A percentile compares a stretch with the other conserved stretches of the same genome.
phyloP scores from a whole-genome alignment of 2,888 invertebrate species.

The Cancer borealis region DNA sequence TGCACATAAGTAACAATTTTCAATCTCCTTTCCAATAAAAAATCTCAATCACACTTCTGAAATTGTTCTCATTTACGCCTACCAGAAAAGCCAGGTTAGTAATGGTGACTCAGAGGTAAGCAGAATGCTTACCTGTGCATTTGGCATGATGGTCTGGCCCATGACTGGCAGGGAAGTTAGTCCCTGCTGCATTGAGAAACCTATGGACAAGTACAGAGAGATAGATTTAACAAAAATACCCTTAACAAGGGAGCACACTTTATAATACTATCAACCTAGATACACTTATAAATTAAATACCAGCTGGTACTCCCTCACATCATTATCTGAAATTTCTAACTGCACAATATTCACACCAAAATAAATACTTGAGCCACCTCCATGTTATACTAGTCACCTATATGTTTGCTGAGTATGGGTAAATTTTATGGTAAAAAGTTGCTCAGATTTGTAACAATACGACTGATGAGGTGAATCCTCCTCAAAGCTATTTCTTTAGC shows the following conservation, averaged over 20 bases:
- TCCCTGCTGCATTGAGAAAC: constrained; percentile 48
- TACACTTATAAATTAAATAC: neutral
- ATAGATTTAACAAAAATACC: neutral
- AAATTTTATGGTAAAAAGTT: too few species aligned
- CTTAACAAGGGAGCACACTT: neutral
- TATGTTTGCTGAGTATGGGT: too few species aligned
- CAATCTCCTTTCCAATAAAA: too few species aligned
- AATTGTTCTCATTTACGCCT: too few species aligned
- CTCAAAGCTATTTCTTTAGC: too few species aligned
- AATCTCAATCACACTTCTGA: too few species aligned
- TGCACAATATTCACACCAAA: neutral
- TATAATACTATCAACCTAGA: neutral
- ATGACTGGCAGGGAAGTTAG: constrained; percentile 48
- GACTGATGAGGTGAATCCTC: too few species aligned
- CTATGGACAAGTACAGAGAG: neutral
- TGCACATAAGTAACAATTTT: too few species aligned
- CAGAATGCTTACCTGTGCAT: constrained; percentile 52
- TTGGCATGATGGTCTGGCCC: neutral
- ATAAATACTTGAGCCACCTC: neutral
- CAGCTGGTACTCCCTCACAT: neutral
- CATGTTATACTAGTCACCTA: too few species aligned
- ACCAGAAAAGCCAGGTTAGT: too few species aligned
- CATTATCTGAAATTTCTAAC: neutral
- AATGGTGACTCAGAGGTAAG: neutral
- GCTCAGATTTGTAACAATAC: too few species aligned